Evolutionary conservation across 2,797 vertebrate genomes (phyloP).

Genomic region (Crenichthys baileyi): DNA sequence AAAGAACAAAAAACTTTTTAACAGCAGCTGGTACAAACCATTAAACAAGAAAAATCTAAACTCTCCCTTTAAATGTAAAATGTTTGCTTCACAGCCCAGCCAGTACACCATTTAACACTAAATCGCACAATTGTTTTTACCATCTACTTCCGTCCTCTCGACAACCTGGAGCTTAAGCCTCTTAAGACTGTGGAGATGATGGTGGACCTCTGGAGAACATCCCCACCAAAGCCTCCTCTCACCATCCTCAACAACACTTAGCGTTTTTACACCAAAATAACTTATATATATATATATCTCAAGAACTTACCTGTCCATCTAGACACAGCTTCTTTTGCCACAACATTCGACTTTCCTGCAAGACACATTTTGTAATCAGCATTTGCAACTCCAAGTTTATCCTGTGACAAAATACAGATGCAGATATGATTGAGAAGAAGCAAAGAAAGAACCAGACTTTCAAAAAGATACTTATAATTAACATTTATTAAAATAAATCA

Average conservation of each 20-base stretch:
- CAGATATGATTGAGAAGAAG: not conserved
- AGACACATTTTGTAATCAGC: constrained; percentile 46
- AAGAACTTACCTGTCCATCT: constrained; percentile 92
- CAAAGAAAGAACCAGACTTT: not conserved
- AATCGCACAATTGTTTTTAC: not conserved
- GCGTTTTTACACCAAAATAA: too few relatives aligned
- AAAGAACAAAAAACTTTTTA: not conserved
- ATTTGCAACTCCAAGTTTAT: not conserved
- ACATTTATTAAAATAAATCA: too few relatives aligned
- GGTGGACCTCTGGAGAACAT: too few relatives aligned
- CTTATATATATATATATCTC: constrained; percentile 1
- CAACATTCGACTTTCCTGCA: constrained; percentile 87
- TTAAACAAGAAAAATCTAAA: too few relatives aligned
- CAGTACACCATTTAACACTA: not conserved
- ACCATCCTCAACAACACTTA: too few relatives aligned
- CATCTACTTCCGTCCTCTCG: not conserved
- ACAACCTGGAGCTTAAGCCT: too few relatives aligned
- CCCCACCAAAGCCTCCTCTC: too few relatives aligned
- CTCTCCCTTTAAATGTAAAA: not conserved
- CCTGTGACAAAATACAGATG: not conserved
- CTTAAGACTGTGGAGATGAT: too few relatives aligned
- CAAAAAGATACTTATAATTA: too few relatives aligned
- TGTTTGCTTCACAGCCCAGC: not conserved
- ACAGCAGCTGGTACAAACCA: not conserved
- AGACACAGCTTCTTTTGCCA: constrained; percentile 93